Evolutionary conservation across 64 coral and sea anemone species (phyloP).

Genomic region (Actinia equina): DNA sequence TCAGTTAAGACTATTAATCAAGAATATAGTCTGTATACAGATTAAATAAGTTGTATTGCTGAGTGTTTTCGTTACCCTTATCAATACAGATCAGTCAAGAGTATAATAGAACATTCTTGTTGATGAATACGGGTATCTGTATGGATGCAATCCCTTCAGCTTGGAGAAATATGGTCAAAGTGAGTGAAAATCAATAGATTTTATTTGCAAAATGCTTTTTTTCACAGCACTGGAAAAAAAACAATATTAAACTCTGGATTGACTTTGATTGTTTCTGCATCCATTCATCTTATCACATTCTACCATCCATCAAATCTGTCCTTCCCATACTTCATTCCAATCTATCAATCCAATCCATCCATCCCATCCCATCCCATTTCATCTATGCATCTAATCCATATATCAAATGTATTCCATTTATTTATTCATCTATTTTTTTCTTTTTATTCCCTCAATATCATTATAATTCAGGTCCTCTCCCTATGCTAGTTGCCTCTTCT

Average conservation of each 20-base stretch:
- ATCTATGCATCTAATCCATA: no score
- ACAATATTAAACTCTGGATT: no score
- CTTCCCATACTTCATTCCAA: background rate
- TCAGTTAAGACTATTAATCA: no score
- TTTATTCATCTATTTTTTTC: background rate
- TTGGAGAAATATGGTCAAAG: constrained; percentile 83
- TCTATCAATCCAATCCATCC: background rate
- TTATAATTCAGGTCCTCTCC: no score
- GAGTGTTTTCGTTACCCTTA: background rate
- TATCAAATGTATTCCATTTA: no score
- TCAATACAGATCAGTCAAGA: constrained; percentile 59
- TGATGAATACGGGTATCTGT: constrained; percentile 84
- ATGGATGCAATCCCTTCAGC: constrained; percentile 70
- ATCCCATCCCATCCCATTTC: background rate
- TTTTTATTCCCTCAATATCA: no score
- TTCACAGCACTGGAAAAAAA: no score
- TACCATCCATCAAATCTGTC: background rate
- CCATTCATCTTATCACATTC: background rate
- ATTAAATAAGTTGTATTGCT: background rate
- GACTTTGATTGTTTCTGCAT: background rate
- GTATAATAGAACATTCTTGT: constrained; percentile 68
- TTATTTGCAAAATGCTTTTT: no score
- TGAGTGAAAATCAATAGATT: background rate
- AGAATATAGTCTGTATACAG: no score
- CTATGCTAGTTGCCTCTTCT: no score